Evolutionary conservation across 2,888 invertebrate genomes (phyloP).

Genomic region (Bombyx huttoni): DNA sequence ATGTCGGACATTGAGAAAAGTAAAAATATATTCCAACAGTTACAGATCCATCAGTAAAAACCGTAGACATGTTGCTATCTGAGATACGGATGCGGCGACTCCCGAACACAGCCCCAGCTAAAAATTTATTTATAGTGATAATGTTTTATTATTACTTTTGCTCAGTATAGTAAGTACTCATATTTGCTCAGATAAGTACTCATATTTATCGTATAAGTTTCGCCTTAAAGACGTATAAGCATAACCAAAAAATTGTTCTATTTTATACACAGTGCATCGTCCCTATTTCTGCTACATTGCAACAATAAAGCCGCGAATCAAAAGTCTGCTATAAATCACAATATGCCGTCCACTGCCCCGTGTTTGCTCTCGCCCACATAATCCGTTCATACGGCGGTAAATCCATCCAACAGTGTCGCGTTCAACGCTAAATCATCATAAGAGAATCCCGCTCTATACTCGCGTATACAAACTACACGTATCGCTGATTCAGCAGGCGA

Average conservation of each 20-base stretch:
- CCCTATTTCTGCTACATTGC: slow-evolving; percentile 33
- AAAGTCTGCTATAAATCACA: slow-evolving; percentile 65
- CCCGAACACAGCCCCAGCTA: too few species aligned
- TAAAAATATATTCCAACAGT: slow-evolving; percentile 39
- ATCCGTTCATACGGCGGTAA: slow-evolving; percentile 70
- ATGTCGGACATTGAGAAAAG: slow-evolving; percentile 55
- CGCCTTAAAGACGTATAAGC: too few species aligned
- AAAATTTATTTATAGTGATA: too few species aligned
- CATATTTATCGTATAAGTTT: too few species aligned
- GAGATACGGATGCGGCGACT: too few species aligned
- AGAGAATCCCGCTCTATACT: slow-evolving; percentile 59
- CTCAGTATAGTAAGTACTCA: too few species aligned
- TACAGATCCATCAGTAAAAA: slow-evolving; percentile 49
- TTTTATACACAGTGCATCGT: slow-evolving; percentile 12
- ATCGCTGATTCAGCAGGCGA: slow-evolving; percentile 23
- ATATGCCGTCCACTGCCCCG: slow-evolving; percentile 66
- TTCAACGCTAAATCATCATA: slow-evolving; percentile 67
- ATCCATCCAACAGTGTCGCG: slow-evolving; percentile 67
- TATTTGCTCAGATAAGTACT: too few species aligned
- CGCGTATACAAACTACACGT: slow-evolving; percentile 31
- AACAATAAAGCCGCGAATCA: slow-evolving; percentile 66
- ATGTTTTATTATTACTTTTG: too few species aligned
- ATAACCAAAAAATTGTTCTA: not conserved
- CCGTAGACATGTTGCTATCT: slow-evolving; percentile 31
- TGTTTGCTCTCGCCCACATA: slow-evolving; percentile 73